phyloP scores from a whole-genome alignment of 2,888 invertebrate species.

The Mesoligia furuncula region DNA sequence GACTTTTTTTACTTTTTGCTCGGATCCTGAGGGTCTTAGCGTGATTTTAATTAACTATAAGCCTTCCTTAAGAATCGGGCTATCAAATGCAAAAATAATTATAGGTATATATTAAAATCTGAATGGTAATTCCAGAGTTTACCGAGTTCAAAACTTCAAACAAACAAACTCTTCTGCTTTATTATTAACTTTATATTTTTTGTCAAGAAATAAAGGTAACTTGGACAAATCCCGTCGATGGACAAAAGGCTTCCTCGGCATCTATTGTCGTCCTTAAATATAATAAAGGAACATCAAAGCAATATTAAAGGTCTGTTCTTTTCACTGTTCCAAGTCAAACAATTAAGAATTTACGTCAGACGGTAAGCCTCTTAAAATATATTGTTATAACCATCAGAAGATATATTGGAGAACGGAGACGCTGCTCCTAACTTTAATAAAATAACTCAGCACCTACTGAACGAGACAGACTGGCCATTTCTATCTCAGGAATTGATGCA shows the following conservation, averaged over 20 bases:
- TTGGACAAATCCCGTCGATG: constrained; percentile 27
- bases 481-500: constrained; percentile 14
- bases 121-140: not conserved
- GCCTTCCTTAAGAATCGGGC: not conserved
- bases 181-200: constrained; percentile 8
- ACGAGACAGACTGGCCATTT: constrained; percentile 4
- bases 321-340: constrained; percentile 40
- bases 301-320: constrained; percentile 31
- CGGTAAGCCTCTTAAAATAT: constrained; percentile 6
- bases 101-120: not conserved
- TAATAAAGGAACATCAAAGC: constrained; percentile 60
- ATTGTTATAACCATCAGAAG: constrained; percentile 14
- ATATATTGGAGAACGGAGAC: not conserved
- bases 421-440: not conserved
- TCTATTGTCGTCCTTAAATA: constrained; percentile 46
- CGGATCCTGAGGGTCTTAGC: not conserved
- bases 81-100: not conserved
- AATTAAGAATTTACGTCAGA: constrained; percentile 36
- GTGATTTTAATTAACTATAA: not conserved
- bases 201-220: constrained; percentile 5
- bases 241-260: constrained; percentile 25
- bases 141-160: not conserved
- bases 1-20: not conserved
- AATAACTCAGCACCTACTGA: not conserved
- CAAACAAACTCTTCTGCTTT: not conserved